Percentiles rank a stretch among this genome's conserved stretches.
These are phyloP conservation scores for Mactra quadrangularis DNA, from an alignment of 1,140 invertebrate genomes.

Conservation along the genomic window DNA sequence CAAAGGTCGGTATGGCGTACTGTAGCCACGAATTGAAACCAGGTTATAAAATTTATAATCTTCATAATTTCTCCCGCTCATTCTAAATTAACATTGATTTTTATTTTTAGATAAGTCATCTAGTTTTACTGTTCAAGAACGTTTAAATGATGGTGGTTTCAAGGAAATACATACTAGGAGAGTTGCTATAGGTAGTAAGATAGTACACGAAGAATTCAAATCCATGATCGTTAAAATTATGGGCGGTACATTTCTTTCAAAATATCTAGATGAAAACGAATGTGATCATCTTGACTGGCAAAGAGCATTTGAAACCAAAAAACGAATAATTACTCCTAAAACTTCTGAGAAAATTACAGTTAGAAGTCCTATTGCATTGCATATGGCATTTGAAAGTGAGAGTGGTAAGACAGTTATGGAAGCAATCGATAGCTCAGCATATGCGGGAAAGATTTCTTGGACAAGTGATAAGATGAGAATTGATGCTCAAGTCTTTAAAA, in stretches of 20 bases:
- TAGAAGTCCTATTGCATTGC: constrained; percentile 35
- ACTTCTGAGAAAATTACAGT: constrained; percentile 38
- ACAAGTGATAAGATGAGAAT: constrained; percentile 54
- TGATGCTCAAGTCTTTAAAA: constrained; percentile 43
- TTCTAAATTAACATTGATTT: too few relatives aligned
- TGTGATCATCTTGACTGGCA: constrained; percentile 51
- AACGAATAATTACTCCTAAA: constrained; percentile 45
- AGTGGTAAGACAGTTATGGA: constrained; percentile 26
- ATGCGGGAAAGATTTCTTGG: constrained; percentile 51
- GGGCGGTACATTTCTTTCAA: constrained; percentile 19
- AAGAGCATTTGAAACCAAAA: constrained; percentile 56
- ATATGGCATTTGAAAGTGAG: constrained; percentile 22
- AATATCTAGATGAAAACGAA: constrained; percentile 48
- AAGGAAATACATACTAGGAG: constrained; percentile 61
- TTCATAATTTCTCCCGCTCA: too few relatives aligned
- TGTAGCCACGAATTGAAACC: too few relatives aligned
- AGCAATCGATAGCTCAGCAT: constrained; percentile 43
- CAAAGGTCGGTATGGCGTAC: too few relatives aligned
- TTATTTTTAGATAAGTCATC: constrained; percentile 48
- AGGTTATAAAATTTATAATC: too few relatives aligned
- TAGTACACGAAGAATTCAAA: constrained; percentile 59
- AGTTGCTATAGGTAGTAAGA: constrained; percentile 58
- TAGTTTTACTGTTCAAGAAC: constrained; percentile 56
- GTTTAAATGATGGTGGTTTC: constrained; percentile 21
- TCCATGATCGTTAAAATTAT: constrained; percentile 48